Evolutionary conservation across 2,797 vertebrate genomes (phyloP).

Genomic region (Spinus olivaceus): DNA sequence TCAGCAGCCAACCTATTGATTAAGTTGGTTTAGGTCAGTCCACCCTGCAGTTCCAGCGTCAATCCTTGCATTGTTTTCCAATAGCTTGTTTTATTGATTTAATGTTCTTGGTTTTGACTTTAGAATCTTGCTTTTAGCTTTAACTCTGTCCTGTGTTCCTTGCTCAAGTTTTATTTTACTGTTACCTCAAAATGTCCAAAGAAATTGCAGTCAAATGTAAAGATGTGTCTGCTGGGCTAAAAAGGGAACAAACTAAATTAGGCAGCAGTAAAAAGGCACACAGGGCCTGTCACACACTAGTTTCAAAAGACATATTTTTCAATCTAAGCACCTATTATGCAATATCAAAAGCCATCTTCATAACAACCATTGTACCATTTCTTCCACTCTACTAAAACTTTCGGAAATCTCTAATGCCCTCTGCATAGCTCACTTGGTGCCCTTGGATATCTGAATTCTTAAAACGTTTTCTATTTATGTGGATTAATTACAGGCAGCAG

Average conservation of each 20-base stretch:
- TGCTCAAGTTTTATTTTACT: not conserved
- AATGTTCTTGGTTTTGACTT: not conserved
- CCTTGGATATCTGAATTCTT: not conserved
- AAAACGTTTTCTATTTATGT: not conserved
- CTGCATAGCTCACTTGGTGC: not conserved
- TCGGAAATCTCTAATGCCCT: not conserved
- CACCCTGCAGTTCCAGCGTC: not conserved
- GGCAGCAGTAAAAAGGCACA: not conserved
- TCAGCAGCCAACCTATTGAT: not conserved
- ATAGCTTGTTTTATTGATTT: slow-evolving; percentile 12
- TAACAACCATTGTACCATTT: not conserved
- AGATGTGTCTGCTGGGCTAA: not conserved
- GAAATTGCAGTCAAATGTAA: not conserved
- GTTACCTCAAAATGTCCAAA: not conserved
- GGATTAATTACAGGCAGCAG: not conserved
- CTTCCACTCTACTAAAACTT: not conserved
- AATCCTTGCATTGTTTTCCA: slow-evolving; percentile 18
- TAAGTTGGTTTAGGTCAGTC: not conserved
- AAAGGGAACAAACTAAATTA: not conserved
- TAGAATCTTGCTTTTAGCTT: not conserved
- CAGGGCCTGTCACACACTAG: not conserved
- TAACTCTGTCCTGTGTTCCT: not conserved
- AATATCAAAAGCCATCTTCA: not conserved
- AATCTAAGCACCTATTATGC: not conserved
- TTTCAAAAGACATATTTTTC: not conserved